phyloP scores from a whole-genome alignment of 1,140 invertebrate species.

The Drosophila miranda region DNA sequence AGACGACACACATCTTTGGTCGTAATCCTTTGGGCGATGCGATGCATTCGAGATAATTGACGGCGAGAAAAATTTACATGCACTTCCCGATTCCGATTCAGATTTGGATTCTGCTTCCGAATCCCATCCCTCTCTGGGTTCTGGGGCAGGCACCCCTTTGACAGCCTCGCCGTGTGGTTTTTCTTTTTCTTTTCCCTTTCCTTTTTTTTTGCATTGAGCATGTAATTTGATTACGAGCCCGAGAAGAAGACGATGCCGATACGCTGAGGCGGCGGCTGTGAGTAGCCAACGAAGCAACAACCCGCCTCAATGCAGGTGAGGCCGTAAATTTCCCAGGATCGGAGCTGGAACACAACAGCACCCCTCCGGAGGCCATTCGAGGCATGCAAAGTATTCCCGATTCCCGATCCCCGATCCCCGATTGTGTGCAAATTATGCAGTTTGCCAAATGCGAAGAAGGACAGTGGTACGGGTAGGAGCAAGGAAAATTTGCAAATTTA shows the following conservation, averaged over 20 bases:
- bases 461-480: background rate
- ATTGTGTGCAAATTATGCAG: conserved; percentile 24
- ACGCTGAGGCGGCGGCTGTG: background rate
- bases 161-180: conserved; percentile 9
- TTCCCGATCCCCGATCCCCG: background rate
- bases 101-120: conserved; percentile 2
- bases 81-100: conserved; percentile 23
- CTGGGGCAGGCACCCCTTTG: conserved; percentile 11
- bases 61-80: conserved; percentile 67
- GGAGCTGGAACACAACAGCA: background rate
- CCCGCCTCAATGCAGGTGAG: conserved; percentile 45
- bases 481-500: conserved; percentile 16
- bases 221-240: conserved; percentile 72
- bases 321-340: conserved; percentile 52
- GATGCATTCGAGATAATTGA: conserved; percentile 63
- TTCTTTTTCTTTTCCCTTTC: conserved; percentile 14
- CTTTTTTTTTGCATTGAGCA: conserved; percentile 44
- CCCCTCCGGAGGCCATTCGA: background rate
- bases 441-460: conserved; percentile 2
- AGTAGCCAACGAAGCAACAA: conserved; percentile 27
- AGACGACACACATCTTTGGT: conserved; percentile 22
- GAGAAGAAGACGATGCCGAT: conserved; percentile 7
- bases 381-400: conserved; percentile 28
- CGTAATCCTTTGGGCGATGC: conserved; percentile 31
- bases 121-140: conserved; percentile 7